Percentiles rank a stretch among this genome's conserved stretches.
These are phyloP conservation scores for Probaryconus sp. DNA, from an alignment of 1,140 invertebrate genomes.

Conservation along the genomic window DNA sequence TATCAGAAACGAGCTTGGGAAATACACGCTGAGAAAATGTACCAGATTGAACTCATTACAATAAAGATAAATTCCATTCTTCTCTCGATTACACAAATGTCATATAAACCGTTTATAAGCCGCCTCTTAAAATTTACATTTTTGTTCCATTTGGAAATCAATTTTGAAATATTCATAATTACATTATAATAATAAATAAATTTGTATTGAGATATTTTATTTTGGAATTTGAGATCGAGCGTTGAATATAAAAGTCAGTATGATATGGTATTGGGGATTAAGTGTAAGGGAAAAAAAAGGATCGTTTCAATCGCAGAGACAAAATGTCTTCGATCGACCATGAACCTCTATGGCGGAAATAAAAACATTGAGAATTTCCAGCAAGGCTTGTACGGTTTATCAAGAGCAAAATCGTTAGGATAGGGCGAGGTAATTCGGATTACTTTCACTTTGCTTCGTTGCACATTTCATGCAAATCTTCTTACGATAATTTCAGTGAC, in stretches of 20 bases:
- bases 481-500: no score
- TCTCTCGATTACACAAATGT: no score
- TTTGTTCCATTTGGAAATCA: no score
- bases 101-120: background rate
- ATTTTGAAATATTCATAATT: no score
- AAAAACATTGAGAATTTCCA: constrained; percentile 54
- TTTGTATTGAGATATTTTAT: no score
- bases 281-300: constrained; percentile 17
- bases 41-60: constrained; percentile 12
- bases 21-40: constrained; percentile 15
- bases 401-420: constrained; percentile 33
- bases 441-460: constrained; percentile 46
- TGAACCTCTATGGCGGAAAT: constrained; percentile 56
- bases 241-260: background rate
- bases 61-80: constrained; percentile 7
- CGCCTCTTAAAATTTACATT: constrained; percentile 43
- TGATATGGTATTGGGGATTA: constrained; percentile 35
- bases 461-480: constrained; percentile 5
- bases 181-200: no score
- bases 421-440: constrained; percentile 51
- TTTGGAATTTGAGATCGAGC: no score
- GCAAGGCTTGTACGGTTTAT: constrained; percentile 51
- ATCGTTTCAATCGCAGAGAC: constrained; percentile 39
- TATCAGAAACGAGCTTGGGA: constrained; percentile 25
- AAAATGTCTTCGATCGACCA: constrained; percentile 58